Evolutionary conservation across 2,888 invertebrate genomes (phyloP).

Genomic region (Pasiphila rectangulata): DNA sequence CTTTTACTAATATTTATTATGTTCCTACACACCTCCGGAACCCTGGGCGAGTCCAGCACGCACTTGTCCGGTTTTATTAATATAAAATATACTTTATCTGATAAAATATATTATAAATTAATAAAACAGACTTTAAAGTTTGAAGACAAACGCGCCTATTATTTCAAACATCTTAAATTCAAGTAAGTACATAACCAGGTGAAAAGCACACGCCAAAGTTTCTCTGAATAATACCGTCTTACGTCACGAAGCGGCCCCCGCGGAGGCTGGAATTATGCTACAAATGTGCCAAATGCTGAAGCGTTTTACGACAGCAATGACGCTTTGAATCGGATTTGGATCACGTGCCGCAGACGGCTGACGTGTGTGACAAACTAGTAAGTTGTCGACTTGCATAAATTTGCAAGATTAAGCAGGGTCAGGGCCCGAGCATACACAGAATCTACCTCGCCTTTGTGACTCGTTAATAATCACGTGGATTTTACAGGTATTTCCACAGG

Average conservation of each 20-base stretch:
- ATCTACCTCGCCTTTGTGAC: constrained; percentile 36
- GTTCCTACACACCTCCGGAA: too few species aligned
- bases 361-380: constrained; percentile 51
- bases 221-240: constrained; percentile 59
- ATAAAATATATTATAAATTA: too few species aligned
- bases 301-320: constrained; percentile 74
- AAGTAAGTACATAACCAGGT: too few species aligned
- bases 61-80: too few species aligned
- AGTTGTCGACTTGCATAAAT: constrained; percentile 76
- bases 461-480: too few species aligned
- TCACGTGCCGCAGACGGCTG: constrained; percentile 76
- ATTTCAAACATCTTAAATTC: too few species aligned
- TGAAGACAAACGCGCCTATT: too few species aligned
- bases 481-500: too few species aligned
- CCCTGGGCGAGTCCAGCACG: too few species aligned
- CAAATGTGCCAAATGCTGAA: constrained; percentile 74
- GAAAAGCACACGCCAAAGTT: constrained; percentile 31
- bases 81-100: too few species aligned
- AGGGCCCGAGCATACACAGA: constrained; percentile 56
- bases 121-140: too few species aligned
- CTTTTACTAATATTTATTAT: too few species aligned
- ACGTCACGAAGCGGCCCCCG: constrained; percentile 31
- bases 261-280: constrained; percentile 57
- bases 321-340: constrained; percentile 74
- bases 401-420: constrained; percentile 73